Percentiles rank a stretch among this genome's conserved stretches.
These are phyloP conservation scores for Taphrorychus bicolor DNA, from an alignment of 2,888 invertebrate genomes.

Conservation along the genomic window DNA sequence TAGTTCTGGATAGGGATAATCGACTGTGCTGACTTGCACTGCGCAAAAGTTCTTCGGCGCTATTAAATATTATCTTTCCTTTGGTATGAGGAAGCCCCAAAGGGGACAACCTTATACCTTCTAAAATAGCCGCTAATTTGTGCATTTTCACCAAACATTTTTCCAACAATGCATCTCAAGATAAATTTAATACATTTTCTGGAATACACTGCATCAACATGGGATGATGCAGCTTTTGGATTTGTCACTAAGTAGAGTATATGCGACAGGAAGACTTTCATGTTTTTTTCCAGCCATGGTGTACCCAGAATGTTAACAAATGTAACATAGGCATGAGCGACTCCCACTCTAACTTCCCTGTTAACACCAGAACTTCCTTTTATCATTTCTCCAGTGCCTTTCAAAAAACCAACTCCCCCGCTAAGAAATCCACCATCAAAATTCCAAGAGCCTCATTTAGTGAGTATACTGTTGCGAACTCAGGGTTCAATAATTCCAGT, in stretches of 20 bases:
- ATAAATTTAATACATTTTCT: constrained; percentile 97
- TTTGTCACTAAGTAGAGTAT: constrained; percentile 93
- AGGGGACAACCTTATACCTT: constrained; percentile 88
- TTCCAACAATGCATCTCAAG: constrained; percentile 87
- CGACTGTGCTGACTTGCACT: constrained; percentile 97
- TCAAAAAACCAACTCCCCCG: constrained; percentile 93
- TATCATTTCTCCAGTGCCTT: constrained; percentile 93
- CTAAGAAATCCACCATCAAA: constrained; percentile 93
- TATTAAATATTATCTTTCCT: constrained; percentile 96
- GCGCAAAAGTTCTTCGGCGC: constrained; percentile 93
- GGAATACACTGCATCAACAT: constrained; percentile 97
- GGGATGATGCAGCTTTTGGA: constrained; percentile 94
- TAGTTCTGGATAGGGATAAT: constrained; percentile 91
- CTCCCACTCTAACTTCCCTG: constrained; percentile 95
- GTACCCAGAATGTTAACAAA: constrained; percentile 94
- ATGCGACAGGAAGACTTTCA: constrained; percentile 85
- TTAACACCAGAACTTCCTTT: constrained; percentile 94
- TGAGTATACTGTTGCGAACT: too few species aligned
- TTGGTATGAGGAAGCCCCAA: constrained; percentile 96
- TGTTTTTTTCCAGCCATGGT: constrained; percentile 92
- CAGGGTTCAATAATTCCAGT: too few species aligned
- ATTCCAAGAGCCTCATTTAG: constrained; percentile 91
- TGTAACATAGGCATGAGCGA: constrained; percentile 96
- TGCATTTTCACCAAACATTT: constrained; percentile 95
- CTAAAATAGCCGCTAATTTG: constrained; percentile 94